A percentile compares a stretch with the other conserved stretches of the same genome.
Conservation (phyloP, 2,888 invertebrate genomes). For the Nematopogon swammerdamellus region DNA sequence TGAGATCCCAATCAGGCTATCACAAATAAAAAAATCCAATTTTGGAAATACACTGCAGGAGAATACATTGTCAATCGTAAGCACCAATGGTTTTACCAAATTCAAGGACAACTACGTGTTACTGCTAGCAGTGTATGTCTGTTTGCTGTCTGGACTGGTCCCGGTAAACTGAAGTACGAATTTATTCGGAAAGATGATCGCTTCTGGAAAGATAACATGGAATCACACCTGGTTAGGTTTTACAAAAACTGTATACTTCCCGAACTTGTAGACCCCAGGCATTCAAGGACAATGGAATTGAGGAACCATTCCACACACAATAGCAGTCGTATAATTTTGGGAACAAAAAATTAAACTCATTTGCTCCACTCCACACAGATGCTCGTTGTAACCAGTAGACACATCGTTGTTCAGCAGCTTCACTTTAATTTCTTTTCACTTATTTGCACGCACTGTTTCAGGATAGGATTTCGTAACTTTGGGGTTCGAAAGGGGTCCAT, state of each 20-base stretch:
- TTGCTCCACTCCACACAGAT: no score
- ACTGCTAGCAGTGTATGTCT: neutral
- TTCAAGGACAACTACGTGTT: constrained; percentile 3
- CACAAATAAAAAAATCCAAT: neutral
- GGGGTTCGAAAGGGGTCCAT: no score
- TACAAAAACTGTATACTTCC: constrained; percentile 4
- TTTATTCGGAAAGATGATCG: neutral
- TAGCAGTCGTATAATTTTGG: no score
- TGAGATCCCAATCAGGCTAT: neutral
- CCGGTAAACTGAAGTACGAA: constrained; percentile 3
- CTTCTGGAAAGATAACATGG: constrained; percentile 3
- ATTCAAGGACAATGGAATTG: constrained; percentile 6
- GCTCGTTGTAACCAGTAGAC: no score
- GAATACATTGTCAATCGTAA: neutral
- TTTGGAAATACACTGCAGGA: neutral
- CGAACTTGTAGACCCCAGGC: constrained; percentile 7
- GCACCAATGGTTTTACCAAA: neutral
- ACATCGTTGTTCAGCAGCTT: no score
- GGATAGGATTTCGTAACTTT: no score
- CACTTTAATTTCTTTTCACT: no score
- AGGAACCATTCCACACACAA: no score
- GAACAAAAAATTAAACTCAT: no score
- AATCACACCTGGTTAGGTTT: neutral
- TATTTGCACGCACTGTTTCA: no score
- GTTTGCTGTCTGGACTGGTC: constrained; percentile 3